phyloP scores from a whole-genome alignment of 2,797 vertebrate genomes.

The Hyperoplus lanceolatus region DNA sequence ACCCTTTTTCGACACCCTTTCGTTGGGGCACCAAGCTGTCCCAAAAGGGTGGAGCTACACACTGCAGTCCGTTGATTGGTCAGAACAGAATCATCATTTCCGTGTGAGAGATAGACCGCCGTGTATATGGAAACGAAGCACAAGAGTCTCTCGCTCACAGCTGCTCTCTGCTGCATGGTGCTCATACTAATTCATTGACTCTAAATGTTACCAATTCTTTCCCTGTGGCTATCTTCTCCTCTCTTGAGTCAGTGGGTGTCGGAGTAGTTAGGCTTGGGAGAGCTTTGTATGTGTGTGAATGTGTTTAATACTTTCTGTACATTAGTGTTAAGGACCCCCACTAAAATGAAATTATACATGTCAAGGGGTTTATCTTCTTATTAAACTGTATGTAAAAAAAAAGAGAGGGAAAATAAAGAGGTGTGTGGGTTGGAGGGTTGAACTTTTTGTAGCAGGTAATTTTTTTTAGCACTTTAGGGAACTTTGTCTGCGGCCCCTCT shows the following conservation, averaged over 20 bases:
- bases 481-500: slow-evolving; percentile 25
- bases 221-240: slow-evolving; percentile 5
- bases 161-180: slow-evolving; percentile 14
- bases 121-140: no score
- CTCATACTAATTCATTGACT: slow-evolving; percentile 20
- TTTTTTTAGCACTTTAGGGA: slow-evolving; percentile 34
- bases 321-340: no score
- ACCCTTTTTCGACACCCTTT: no score
- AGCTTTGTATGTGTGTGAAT: no score
- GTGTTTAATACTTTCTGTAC: slow-evolving; percentile 16
- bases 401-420: not conserved
- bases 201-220: slow-evolving; percentile 27
- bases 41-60: no score
- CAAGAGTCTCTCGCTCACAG: not conserved
- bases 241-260: not conserved
- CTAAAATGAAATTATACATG: no score
- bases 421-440: slow-evolving; percentile 29
- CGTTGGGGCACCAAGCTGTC: no score
- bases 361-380: no score
- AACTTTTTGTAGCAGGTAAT: slow-evolving; percentile 56
- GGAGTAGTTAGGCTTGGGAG: no score
- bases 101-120: no score
- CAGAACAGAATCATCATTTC: no score
- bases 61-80: no score
- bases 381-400: slow-evolving; percentile 14